Conservation (phyloP, 2,113 vertebrate species). For the Coracopsis vasa region DNA sequence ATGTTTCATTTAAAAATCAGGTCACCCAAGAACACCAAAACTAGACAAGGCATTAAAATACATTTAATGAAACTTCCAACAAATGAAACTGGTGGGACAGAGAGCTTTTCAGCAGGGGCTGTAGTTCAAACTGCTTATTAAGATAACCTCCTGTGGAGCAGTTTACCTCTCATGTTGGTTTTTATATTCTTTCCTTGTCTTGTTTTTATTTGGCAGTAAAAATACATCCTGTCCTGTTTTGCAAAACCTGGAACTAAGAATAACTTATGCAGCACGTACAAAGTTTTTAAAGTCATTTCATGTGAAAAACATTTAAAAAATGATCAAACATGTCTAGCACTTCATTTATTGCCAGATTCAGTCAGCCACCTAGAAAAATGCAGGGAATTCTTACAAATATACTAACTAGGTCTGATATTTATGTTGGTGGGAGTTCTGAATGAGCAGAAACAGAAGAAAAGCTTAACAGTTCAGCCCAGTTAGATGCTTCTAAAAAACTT, state of each 20-base stretch:
- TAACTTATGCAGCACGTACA: background rate
- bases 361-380: background rate
- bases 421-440: background rate
- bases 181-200: constrained; percentile 7
- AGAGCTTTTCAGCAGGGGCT: constrained; percentile 35
- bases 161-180: constrained; percentile 25
- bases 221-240: constrained; percentile 2
- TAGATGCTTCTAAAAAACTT: background rate
- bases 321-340: background rate
- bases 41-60: constrained; percentile 62
- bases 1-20: constrained; percentile 64
- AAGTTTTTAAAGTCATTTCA: background rate
- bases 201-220: constrained; percentile 52
- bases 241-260: constrained; percentile 22
- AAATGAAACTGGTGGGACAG: constrained; percentile 43
- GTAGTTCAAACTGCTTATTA: constrained; percentile 63
- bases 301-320: background rate
- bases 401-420: background rate
- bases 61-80: constrained; percentile 63
- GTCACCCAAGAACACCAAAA: constrained; percentile 59
- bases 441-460: background rate
- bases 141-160: constrained; percentile 43
- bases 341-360: background rate
- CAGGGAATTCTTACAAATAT: background rate
- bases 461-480: background rate